These are phyloP conservation scores for Brevimyrus niger DNA, from an alignment of 2,113 vertebrate species.

Conservation along the genomic window DNA sequence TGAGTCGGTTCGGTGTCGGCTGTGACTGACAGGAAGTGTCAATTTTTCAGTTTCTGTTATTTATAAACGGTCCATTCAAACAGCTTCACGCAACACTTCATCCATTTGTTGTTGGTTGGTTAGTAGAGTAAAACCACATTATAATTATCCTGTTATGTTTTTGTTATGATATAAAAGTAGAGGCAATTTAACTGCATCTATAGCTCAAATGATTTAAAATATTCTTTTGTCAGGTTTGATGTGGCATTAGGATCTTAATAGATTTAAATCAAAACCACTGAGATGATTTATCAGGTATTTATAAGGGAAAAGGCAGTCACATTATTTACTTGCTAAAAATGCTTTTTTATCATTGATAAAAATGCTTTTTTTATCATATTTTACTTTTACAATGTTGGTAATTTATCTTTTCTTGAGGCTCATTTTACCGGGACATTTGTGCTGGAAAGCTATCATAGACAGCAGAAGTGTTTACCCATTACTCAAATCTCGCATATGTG, in stretches of 20 bases:
- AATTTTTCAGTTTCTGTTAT: neutral
- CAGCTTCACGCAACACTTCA: neutral
- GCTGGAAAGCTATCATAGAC: neutral
- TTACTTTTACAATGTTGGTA: neutral
- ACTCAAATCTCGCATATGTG: neutral
- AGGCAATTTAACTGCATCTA: neutral
- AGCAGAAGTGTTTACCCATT: neutral
- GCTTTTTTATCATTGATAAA: too few species aligned
- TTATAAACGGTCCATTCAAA: neutral
- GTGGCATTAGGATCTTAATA: neutral
- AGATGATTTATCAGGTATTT: neutral
- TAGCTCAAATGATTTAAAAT: neutral
- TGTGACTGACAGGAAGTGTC: neutral
- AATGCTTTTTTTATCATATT: neutral
- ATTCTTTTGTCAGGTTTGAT: neutral
- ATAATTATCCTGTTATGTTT: neutral
- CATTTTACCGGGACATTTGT: neutral
- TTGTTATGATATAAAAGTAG: neutral
- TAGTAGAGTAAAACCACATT: neutral
- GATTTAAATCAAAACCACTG: neutral
- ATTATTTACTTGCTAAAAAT: too few species aligned
- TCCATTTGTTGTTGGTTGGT: neutral
- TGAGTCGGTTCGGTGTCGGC: neutral
- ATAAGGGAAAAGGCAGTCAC: neutral
- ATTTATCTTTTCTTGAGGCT: neutral